A percentile compares a stretch with the other conserved stretches of the same genome.
These are phyloP conservation scores for Apolygus lucorum DNA, from an alignment of 1,140 invertebrate genomes.

Conservation along the genomic window DNA sequence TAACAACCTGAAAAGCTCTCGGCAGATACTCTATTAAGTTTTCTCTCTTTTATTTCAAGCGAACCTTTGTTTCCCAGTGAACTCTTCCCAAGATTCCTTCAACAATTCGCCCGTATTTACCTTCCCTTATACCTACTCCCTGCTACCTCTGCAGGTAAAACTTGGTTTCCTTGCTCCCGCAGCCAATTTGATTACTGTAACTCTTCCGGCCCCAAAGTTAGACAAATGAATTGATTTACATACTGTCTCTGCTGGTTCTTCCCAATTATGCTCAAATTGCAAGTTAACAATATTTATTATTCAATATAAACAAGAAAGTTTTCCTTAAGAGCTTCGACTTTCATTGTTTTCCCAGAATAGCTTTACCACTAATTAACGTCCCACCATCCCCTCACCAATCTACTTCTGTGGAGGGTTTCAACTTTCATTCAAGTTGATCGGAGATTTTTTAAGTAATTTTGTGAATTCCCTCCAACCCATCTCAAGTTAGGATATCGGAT, in stretches of 20 bases:
- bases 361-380: slow-evolving; percentile 8
- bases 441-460: slow-evolving; percentile 7
- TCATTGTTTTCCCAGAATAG: background rate
- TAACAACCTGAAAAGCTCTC: too few species aligned
- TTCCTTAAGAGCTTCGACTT: slow-evolving; percentile 4
- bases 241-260: slow-evolving; percentile 6
- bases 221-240: slow-evolving; percentile 5
- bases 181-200: slow-evolving; percentile 3
- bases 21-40: too few species aligned
- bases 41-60: background rate
- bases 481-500: too few species aligned
- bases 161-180: background rate
- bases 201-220: slow-evolving; percentile 3
- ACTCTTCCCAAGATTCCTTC: background rate
- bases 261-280: slow-evolving; percentile 6
- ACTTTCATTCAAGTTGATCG: background rate
- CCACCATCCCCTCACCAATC: background rate
- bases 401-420: background rate
- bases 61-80: background rate
- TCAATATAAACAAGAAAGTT: slow-evolving; percentile 10
- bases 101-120: slow-evolving; percentile 7
- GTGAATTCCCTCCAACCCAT: too few species aligned
- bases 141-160: background rate
- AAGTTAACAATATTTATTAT: slow-evolving; percentile 14
- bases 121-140: background rate